Percentiles rank a stretch among this genome's conserved stretches.
These are phyloP conservation scores for Luehdorfia chinensis DNA, from an alignment of 1,140 invertebrate species.

Conservation along the genomic window DNA sequence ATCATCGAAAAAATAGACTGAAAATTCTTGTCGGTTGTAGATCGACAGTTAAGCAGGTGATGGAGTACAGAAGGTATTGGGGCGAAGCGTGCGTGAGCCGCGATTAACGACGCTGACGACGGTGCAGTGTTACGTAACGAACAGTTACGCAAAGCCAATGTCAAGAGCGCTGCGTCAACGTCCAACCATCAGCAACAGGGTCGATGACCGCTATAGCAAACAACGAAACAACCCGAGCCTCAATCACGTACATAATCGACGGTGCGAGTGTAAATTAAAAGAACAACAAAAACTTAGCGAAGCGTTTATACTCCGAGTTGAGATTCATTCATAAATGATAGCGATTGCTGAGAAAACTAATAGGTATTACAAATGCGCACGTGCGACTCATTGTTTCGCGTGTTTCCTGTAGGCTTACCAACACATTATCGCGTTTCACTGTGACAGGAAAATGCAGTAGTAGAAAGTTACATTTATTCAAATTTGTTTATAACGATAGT, in stretches of 20 bases:
- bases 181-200: conserved; percentile 27
- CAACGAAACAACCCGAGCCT: conserved; percentile 21
- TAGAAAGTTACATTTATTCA: too few relatives aligned
- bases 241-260: conserved; percentile 23
- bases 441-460: too few relatives aligned
- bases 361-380: too few relatives aligned
- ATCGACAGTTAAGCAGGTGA: background rate
- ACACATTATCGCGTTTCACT: too few relatives aligned
- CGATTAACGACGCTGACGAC: background rate
- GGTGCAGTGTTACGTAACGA: conserved; percentile 42
- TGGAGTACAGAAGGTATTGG: conserved; percentile 2
- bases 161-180: conserved; percentile 52
- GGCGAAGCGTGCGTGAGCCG: background rate
- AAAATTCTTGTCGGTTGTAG: background rate
- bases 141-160: conserved; percentile 62
- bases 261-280: conserved; percentile 22
- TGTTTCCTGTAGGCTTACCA: too few relatives aligned
- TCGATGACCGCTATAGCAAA: conserved; percentile 51
- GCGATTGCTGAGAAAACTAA: too few relatives aligned
- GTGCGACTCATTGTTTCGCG: too few relatives aligned
- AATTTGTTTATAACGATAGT: too few relatives aligned
- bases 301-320: conserved; percentile 21
- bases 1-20: too few relatives aligned
- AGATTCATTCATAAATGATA: conserved; percentile 29
- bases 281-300: conserved; percentile 4